A percentile compares a stretch with the other conserved stretches of the same genome.
Evolutionary conservation across 2,888 invertebrate genomes (phyloP).

Genomic region (Trichopria drosophilae): DNA sequence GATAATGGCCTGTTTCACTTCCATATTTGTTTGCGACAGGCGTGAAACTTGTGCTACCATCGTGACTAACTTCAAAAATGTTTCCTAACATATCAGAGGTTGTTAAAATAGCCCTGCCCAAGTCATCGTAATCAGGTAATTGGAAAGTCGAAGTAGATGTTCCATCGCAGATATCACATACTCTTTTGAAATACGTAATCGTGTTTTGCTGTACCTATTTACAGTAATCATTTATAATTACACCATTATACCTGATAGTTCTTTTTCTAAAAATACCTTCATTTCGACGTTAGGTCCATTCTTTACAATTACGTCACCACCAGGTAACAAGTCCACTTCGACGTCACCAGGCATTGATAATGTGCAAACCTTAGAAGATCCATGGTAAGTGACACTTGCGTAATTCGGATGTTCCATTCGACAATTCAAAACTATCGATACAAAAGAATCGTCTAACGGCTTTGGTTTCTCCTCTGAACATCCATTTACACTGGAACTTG

Average conservation of each 20-base stretch:
- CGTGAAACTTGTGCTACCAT: conserved; percentile 36
- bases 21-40: conserved; percentile 9
- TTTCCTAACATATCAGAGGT: conserved; percentile 39
- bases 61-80: conserved; percentile 36
- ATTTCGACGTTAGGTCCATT: no score
- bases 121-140: conserved; percentile 16
- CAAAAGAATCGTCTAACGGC: conserved; percentile 42
- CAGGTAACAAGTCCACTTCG: conserved; percentile 39
- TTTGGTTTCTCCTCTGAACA: conserved; percentile 21
- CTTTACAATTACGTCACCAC: conserved; percentile 29
- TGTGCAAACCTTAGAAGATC: conserved; percentile 45
- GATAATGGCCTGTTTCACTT: not conserved
- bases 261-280: no score
- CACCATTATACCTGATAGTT: no score
- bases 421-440: conserved; percentile 47
- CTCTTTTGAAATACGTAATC: conserved; percentile 27
- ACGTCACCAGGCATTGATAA: conserved; percentile 47
- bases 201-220: conserved; percentile 7
- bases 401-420: conserved; percentile 62
- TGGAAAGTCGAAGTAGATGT: conserved; percentile 33
- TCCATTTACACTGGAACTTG: conserved; percentile 11
- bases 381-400: conserved; percentile 61
- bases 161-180: conserved; percentile 33
- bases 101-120: conserved; percentile 30
- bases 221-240: no score